Base-by-base conservation (phyloP, 2,888 invertebrate genomes). In the Patella pellucida region DNA sequence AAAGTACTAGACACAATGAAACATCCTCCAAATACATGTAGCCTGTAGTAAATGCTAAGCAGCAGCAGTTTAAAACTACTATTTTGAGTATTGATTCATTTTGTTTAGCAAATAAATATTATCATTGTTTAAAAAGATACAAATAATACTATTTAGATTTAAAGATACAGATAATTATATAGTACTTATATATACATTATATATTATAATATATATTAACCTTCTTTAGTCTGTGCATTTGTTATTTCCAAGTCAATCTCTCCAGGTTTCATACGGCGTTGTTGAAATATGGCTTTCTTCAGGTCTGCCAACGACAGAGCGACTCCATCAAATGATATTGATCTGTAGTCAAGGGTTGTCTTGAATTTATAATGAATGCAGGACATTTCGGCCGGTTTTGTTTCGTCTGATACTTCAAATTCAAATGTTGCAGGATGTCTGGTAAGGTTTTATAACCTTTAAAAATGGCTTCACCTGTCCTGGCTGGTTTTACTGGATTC, bases 321-420 rank as follows among this genome's bases (percentile, higher is more conserved):
- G 78, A 99, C 93, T 78, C 98, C 99, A 93, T 98, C 98, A 91
- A 98, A 98, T 62, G 97, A 96, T 81, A 99, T 95, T 12, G 98
- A 98, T 91, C 98, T 97, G 92, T 95, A 97, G 91, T 98, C 97
- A 90, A 97, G 93, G 79, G 97, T 96, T 89, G 97, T 97, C 93
- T 98, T 98, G 91, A 99, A 99, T 92, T 99, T 99, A 92, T 98
- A 99, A 92, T 99, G 98, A 84, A 99, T 97, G 89, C 97, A 98
- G 95, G 92, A 91, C 92, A 92, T 92, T 23, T 11, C 77, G 50
- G 52, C n/a, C 31, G 23, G 52, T 72, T 41, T 41, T 41, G 41
- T 41, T 41, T 9, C n/a, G 52, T 27, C 27, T 71, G 52, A 52
- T n/a, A 51, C 52, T 23, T 51, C 15, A 52, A 52, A 52, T 23